Conservation (phyloP, 2,113 vertebrate species). For the Lagenorhynchus albirostris region DNA sequence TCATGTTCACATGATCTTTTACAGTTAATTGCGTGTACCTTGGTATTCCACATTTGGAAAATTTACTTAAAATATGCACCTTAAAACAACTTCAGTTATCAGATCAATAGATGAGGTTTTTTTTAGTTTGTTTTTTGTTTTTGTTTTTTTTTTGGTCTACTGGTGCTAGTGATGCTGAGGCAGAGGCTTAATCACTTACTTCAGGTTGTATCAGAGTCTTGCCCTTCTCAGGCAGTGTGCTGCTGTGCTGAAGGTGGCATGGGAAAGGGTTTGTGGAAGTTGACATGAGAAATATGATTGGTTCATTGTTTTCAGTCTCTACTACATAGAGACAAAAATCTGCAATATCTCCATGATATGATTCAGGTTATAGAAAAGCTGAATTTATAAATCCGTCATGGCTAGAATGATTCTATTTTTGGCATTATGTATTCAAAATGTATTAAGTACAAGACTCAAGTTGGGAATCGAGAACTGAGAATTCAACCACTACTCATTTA, state of each 20-base stretch:
- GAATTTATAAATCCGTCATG: not conserved
- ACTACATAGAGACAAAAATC: not conserved
- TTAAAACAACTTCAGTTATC: not conserved
- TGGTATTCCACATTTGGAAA: not conserved
- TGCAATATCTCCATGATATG: not conserved
- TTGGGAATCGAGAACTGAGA: not conserved
- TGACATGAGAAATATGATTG: not conserved
- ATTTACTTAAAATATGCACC: not conserved
- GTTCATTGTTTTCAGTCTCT: not conserved
- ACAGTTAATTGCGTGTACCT: not conserved
- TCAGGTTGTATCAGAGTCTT: not conserved
- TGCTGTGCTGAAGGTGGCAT: not conserved
- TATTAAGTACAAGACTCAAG: not conserved
- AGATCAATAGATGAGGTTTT: not conserved
- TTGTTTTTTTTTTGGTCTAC: not conserved
- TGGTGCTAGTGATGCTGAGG: not conserved
- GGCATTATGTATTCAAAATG: not conserved
- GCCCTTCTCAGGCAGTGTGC: not conserved
- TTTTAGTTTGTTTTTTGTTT: not conserved
- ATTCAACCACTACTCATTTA: not conserved
- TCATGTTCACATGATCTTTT: not conserved
- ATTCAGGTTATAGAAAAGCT: not conserved
- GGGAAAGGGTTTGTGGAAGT: not conserved
- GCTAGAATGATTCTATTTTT: not conserved
- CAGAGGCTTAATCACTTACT: not conserved